Base-by-base conservation (phyloP, 2,888 invertebrate genomes). In the Adineta ricciae region DNA sequence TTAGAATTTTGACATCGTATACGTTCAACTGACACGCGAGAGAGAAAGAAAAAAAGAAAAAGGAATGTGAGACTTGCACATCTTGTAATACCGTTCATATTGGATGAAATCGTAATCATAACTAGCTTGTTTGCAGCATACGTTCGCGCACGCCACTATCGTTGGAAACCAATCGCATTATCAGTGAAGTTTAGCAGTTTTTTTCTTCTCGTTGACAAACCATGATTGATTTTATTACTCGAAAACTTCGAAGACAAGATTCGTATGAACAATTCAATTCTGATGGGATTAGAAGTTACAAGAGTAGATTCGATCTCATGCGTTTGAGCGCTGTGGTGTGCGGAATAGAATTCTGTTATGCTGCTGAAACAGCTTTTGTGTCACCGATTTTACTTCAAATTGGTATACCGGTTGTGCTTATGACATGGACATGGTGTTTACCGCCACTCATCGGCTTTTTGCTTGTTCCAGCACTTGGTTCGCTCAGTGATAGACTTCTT, bases 271-370 rank as follows among this genome's bases (percentile, higher is more conserved):
- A 78, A 78, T 78, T 78, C n/a, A 24, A 21, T 32, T 78, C 41
- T 46, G 19, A 78, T 8, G 78, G 27, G 46, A 32, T 52, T 46
- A 19, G 9, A 32, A 49, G 49, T 32, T 36, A 78, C 11, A 85
- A 85, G 46, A 84, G 83, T 32, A 85, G 82, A 84, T 50, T 85
- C 14, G 85, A 85, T 41, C 78, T 85, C 11, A 36, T 85, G 52
- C 92, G 95, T 19, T 93, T 97, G 87, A 96, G 96, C 32, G 94
- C 96, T 0, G 96, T 96, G 0, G 96, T 97, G 0, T 96, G 96
- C 94, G 97, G 97, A 2, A 96, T 97, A 86, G 97, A 97, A 90
- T 96, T 97, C 91, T 96, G 97, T 0, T 97, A 97, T 89, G 96
- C 97, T 0, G 97, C 96, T 0, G 97, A 97, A 91, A 97, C 97